Conservation (phyloP, 2,797 vertebrate species). For the Onychomys torridus region DNA sequence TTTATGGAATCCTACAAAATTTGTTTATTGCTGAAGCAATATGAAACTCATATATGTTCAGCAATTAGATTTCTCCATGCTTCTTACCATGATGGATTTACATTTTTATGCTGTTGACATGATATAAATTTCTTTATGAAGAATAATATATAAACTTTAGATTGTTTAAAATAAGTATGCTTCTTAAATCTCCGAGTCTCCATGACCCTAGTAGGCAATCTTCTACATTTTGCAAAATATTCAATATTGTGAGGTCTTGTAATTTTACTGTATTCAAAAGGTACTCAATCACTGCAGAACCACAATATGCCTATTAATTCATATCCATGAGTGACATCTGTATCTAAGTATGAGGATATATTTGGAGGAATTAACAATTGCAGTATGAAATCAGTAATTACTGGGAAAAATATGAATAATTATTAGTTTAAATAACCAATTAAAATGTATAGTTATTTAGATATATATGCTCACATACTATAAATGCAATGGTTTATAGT, state of each 20-base stretch:
- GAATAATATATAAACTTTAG: conserved; percentile 43
- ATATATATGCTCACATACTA: background rate
- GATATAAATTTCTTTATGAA: conserved; percentile 29
- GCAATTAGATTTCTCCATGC: conserved; percentile 30
- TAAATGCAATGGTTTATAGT: background rate
- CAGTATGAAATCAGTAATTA: background rate
- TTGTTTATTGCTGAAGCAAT: conserved; percentile 61
- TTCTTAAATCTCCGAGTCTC: background rate
- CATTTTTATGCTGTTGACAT: conserved; percentile 62
- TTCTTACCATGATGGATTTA: conserved; percentile 61
- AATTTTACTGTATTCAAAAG: background rate
- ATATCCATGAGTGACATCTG: background rate
- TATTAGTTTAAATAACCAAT: background rate
- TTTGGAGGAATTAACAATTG: conserved; percentile 11
- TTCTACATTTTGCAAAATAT: background rate
- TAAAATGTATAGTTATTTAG: background rate
- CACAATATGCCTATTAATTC: background rate
- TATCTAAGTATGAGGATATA: background rate
- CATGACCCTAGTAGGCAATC: background rate
- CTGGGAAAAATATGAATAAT: background rate
- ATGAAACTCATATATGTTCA: conserved; percentile 37
- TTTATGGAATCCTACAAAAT: conserved; percentile 71
- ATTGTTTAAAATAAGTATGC: background rate
- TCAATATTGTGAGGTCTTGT: background rate
- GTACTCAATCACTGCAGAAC: background rate